These are phyloP conservation scores for Cynodonichthys magdalenae DNA, from an alignment of 2,797 vertebrate species.

Conservation along the genomic window DNA sequence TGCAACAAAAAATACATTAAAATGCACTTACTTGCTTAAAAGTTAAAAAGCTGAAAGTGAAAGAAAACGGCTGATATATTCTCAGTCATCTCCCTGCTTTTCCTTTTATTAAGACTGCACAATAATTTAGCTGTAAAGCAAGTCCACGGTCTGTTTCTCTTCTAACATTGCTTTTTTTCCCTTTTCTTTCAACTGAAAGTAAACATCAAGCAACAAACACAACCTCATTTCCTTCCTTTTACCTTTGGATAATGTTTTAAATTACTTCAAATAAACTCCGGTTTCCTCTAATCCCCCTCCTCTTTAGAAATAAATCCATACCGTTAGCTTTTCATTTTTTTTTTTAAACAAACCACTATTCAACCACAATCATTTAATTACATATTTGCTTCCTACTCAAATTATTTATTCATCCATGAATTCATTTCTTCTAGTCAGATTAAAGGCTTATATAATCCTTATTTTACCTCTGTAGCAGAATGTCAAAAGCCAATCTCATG, in stretches of 20 bases:
- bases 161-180: constrained; percentile 2
- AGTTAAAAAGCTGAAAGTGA: background rate
- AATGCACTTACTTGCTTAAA: background rate
- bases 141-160: constrained; percentile 10
- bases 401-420: constrained; percentile 8
- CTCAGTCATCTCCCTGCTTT: background rate
- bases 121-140: constrained; percentile 33
- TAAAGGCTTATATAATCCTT: constrained; percentile 44
- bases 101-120: constrained; percentile 20
- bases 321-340: background rate
- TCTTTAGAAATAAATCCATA: constrained; percentile 4
- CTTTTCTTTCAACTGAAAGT: constrained; percentile 14
- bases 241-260: constrained; percentile 4
- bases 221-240: constrained; percentile 16
- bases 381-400: background rate
- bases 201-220: constrained; percentile 19
- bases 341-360: constrained; percentile 6
- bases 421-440: constrained; percentile 27
- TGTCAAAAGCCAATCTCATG: constrained; percentile 84
- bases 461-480: constrained; percentile 87
- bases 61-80: background rate
- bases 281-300: background rate
- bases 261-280: constrained; percentile 7
- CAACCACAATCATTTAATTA: background rate
- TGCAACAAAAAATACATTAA: background rate